Evolutionary conservation across 2,888 invertebrate genomes (phyloP).

Genomic region (Acheta domesticus): DNA sequence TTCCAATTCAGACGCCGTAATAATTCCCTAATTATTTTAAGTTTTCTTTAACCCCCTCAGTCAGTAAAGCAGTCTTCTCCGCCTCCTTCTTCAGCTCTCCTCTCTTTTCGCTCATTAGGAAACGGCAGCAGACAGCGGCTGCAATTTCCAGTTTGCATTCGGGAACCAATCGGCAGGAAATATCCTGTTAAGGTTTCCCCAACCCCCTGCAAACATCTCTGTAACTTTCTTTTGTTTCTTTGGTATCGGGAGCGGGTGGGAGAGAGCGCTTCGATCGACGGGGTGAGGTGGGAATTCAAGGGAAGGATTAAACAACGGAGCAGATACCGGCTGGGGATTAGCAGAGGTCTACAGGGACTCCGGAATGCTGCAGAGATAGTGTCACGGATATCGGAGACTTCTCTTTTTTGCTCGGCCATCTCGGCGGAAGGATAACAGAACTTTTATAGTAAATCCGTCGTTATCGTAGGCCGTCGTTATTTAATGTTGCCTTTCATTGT

Average conservation of each 20-base stretch:
- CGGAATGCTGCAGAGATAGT: not conserved
- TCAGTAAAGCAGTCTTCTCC: not conserved
- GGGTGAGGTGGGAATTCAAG: too few relatives aligned
- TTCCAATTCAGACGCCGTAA: not conserved
- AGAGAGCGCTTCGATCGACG: not conserved
- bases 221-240: constrained; percentile 9
- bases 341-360: not conserved
- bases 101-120: too few relatives aligned
- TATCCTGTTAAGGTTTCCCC: not conserved
- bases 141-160: constrained; percentile 5
- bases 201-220: not conserved
- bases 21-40: constrained; percentile 18
- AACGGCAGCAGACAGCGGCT: not conserved
- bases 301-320: not conserved
- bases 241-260: not conserved
- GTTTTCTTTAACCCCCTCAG: not conserved
- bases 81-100: not conserved
- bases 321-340: not conserved
- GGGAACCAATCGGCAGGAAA: constrained; percentile 7
- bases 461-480: too few relatives aligned
- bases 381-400: not conserved
- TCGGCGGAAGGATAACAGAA: too few relatives aligned
- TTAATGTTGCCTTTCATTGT: too few relatives aligned
- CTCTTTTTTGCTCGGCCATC: too few relatives aligned
- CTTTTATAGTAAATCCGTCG: too few relatives aligned